Evolutionary conservation across 2,888 invertebrate species (phyloP), one percentile per base, ranked within the genome.

Genomic region (Athalia cordata): DNA sequence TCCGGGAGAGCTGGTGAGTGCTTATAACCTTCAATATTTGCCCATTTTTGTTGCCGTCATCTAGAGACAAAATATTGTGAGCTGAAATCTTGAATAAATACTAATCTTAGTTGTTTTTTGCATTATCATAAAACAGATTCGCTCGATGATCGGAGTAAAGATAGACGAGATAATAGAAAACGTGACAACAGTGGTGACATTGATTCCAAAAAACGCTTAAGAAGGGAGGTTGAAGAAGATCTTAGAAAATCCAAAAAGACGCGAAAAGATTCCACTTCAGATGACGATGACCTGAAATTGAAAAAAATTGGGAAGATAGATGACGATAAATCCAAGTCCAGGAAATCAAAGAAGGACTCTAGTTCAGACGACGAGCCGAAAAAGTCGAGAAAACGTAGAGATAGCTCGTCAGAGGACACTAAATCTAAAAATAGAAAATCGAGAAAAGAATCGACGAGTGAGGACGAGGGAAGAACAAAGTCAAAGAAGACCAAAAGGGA

Each of bases 301-400:
- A 87, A 90, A 82, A 87, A 87, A 83, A 79, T 79, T 5, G 83
- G 47, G 49, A 88, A 85, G 81, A 79, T 77, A 72, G 83, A 87
- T 79, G 91, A 94, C 80, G 92, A 93, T 0, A 88, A 87, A 76
- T 83, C 86, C 0, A 85, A 86, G 68, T 86, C 87, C 4, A 85
- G 87, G 47, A 90, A 86, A 82, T 86, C 86, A 1, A 88, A 85
- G 91, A 92, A 90, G 62, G 91, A 91, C 79, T 93, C 93, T 77
- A 92, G 93, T 77, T 92, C 93, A 0, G 94, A 94, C 15, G 93
- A 94, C 0, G 92, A 92, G 74, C 91, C 91, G 43, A 93, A 93
- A 84, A 93, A 93, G 84, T 91, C 91, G 8, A 93, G 93, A 82
- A 94, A 93, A 85, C 91, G 93, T 11, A 92, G 93, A 80, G 93